Base-by-base conservation (phyloP, 1,140 invertebrate species). In the Probaryconus sp. region DNA sequence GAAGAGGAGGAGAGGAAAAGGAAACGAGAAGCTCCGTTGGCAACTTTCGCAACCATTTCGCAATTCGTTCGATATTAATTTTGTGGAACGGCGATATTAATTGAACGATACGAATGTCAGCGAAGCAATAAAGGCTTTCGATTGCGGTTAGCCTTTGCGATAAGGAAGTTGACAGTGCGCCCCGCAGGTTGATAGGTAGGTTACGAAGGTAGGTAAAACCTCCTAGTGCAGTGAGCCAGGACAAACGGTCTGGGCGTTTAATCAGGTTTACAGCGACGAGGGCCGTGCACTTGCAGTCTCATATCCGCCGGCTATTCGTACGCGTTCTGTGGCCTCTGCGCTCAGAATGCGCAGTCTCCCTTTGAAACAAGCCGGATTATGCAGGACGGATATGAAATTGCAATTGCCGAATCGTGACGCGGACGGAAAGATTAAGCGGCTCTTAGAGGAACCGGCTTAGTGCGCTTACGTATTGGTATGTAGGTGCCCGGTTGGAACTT, bases 341-440 rank as follows among this genome's bases (percentile, higher is more conserved):
- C 31, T 35, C n/a, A 3, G 31, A 35, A 35, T 35, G 69, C 55
- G 43, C 69, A 72, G 53, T 9, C 30, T 45, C 55, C 31, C 67
- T 72, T 72, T 65, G 55, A 65, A 72, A 60, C 61, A 51, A 55
- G 38, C 10, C 45, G 47, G 69, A 65, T 72, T 72, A 72, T 65
- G 53, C 61, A 35, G 53, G 16, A 45, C 48, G 55, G 61, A 67
- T 65, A 73, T 73, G 70, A 73, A 67, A 73, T 73, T 73, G 70
- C 70, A 67, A 67, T 73, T 67, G 70, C 70, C 70, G 61, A 73
- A 73, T 67, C 61, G 61, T 65, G 61, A 61, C 42, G 48, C 40
- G 48, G 43, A 58, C 48, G 38, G 38, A 73, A 73, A 67, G 70
- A 73, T 73, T 61, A 73, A 73, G 38, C 53, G 55, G 69, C 47